Percentiles rank a stretch among this genome's conserved stretches.
These are phyloP conservation scores for Acanthurus leucopareius DNA, from an alignment of 2,797 vertebrate species.

Conservation along the genomic window DNA sequence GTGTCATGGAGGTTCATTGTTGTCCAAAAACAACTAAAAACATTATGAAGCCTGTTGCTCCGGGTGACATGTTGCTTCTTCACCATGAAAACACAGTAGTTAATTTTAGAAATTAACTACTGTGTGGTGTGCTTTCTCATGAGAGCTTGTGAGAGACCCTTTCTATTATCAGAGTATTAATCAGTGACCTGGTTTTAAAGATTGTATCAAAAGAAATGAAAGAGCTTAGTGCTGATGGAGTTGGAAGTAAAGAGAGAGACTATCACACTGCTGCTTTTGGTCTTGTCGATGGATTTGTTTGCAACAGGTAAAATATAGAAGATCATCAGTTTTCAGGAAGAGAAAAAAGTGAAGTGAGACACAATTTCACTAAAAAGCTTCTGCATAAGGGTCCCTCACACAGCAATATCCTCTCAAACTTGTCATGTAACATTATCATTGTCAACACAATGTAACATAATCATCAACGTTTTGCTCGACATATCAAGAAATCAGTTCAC, in stretches of 20 bases:
- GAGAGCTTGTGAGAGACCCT: no score
- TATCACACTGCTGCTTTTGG: background rate
- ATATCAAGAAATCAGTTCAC: constrained; percentile 39
- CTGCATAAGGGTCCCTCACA: constrained; percentile 18
- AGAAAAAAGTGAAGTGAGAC: background rate
- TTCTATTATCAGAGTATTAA: no score
- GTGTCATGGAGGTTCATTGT: background rate
- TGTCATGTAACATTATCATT: no score
- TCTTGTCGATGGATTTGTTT: background rate
- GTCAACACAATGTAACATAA: background rate
- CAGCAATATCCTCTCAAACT: constrained; percentile 4
- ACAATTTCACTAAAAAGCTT: background rate
- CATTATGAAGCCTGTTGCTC: background rate
- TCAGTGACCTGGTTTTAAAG: no score
- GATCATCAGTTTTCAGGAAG: constrained; percentile 16
- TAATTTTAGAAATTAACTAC: no score
- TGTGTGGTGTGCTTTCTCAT: no score
- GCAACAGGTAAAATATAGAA: background rate
- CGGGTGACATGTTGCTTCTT: background rate
- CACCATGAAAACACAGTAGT: background rate
- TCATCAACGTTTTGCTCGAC: background rate
- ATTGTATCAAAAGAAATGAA: no score
- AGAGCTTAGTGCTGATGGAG: background rate
- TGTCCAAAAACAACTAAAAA: background rate
- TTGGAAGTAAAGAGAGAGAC: background rate